Conservation (phyloP, 92 coral and sea anemone genomes). For the Bergia sp. region DNA sequence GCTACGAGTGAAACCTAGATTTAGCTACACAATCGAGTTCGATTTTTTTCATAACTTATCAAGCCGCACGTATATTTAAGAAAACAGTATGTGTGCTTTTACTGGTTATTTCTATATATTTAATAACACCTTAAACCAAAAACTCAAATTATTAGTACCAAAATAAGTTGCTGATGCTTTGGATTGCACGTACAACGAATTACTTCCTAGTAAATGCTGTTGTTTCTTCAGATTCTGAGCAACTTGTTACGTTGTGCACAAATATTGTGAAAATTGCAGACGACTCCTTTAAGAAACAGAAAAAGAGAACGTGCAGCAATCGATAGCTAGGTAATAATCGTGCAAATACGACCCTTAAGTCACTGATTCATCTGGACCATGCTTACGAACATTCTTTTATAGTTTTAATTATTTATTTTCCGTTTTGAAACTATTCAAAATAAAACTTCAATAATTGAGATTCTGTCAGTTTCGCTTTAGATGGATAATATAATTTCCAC, state of each 20-base stretch:
- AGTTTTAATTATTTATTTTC: too few relatives aligned
- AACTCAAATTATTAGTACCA: not conserved
- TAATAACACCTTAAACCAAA: not conserved
- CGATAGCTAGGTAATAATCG: too few relatives aligned
- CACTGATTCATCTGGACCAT: not conserved
- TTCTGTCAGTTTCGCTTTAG: not conserved
- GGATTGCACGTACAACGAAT: not conserved
- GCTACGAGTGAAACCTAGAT: not conserved
- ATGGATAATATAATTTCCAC: not conserved
- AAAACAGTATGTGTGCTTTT: not conserved
- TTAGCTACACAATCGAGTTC: not conserved
- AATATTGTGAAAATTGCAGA: not conserved
- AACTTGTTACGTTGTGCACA: not conserved
- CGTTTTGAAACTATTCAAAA: not conserved
- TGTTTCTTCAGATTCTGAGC: not conserved
- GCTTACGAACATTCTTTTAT: too few relatives aligned
- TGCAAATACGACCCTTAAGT: not conserved
- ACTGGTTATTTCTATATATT: not conserved
- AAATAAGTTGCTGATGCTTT: too few relatives aligned
- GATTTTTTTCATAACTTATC: not conserved
- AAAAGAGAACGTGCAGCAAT: not conserved
- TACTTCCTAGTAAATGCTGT: not conserved
- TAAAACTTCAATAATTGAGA: not conserved
- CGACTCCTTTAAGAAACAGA: not conserved
- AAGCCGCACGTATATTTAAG: not conserved